These are phyloP conservation scores for Protodeltote pygarga DNA, from an alignment of 2,888 invertebrate species.

Conservation along the genomic window DNA sequence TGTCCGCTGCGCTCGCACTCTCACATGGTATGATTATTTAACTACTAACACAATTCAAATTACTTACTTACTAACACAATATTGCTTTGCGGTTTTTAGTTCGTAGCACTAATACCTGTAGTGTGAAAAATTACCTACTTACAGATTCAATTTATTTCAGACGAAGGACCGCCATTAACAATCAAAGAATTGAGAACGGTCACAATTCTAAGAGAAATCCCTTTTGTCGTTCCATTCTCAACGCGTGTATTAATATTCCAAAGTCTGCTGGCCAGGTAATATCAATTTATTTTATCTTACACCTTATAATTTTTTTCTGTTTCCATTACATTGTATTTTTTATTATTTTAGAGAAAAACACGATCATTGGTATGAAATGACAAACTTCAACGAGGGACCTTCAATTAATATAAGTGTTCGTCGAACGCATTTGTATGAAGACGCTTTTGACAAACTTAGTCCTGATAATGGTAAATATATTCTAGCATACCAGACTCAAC, in stretches of 20 bases:
- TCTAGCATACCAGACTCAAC: neutral
- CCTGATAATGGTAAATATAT: conserved; percentile 92
- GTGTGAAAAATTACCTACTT: too few species aligned
- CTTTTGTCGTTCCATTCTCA: conserved; percentile 97
- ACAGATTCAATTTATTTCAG: conserved; percentile 64
- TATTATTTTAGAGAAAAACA: conserved; percentile 86
- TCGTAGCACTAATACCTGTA: too few species aligned
- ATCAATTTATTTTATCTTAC: neutral
- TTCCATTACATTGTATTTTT: neutral
- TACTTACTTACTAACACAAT: too few species aligned
- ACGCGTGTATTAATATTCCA: conserved; percentile 95
- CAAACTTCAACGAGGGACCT: conserved; percentile 92
- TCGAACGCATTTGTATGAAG: conserved; percentile 98
- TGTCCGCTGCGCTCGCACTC: conserved; percentile 38
- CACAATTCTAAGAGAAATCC: conserved; percentile 96
- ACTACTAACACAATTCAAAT: too few species aligned
- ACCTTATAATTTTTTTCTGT: neutral
- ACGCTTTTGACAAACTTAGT: conserved; percentile 97
- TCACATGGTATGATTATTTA: conserved; percentile 44
- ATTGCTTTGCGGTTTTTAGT: too few species aligned
- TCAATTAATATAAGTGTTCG: conserved; percentile 92
- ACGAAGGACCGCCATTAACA: conserved; percentile 94
- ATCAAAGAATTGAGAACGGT: conserved; percentile 95
- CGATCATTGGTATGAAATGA: conserved; percentile 91
- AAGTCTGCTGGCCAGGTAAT: conserved; percentile 86